Evolutionary conservation across 1,140 invertebrate genomes (phyloP).

Genomic region (Microplitis demolitor): DNA sequence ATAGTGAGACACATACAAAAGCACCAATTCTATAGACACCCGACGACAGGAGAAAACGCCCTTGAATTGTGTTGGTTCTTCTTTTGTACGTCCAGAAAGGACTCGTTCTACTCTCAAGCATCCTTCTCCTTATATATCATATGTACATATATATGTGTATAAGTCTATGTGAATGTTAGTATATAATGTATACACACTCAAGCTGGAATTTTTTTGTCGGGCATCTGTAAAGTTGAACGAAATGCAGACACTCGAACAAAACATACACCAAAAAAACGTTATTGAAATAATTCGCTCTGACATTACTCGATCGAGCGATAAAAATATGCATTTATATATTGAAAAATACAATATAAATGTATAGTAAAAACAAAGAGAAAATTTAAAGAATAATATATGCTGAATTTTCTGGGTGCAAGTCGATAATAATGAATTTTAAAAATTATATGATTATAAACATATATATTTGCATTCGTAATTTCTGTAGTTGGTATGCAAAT

Average conservation of each 20-base stretch:
- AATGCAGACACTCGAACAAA: conserved; percentile 3
- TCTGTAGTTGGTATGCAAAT: neutral
- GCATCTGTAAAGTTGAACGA: conserved; percentile 7
- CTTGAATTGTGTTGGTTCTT: conserved; percentile 9
- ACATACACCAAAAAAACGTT: neutral
- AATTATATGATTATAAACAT: neutral
- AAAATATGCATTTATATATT: neutral
- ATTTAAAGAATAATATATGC: neutral
- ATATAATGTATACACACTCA: neutral
- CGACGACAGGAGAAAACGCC: conserved; percentile 17
- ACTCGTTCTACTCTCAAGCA: conserved; percentile 10
- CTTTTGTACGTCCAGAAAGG: conserved; percentile 10
- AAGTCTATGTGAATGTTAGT: too few species aligned
- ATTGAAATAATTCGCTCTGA: neutral
- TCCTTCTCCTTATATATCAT: neutral
- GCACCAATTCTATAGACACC: neutral
- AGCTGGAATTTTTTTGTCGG: conserved; percentile 1
- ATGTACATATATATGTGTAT: too few species aligned
- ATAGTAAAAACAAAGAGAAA: neutral
- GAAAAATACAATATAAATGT: neutral
- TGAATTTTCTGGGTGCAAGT: neutral
- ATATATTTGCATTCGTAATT: neutral
- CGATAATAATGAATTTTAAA: neutral
- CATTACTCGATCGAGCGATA: too few species aligned
- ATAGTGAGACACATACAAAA: neutral